Conservation (phyloP, 2,113 vertebrate species). For the Acrocephalus arundinaceus region DNA sequence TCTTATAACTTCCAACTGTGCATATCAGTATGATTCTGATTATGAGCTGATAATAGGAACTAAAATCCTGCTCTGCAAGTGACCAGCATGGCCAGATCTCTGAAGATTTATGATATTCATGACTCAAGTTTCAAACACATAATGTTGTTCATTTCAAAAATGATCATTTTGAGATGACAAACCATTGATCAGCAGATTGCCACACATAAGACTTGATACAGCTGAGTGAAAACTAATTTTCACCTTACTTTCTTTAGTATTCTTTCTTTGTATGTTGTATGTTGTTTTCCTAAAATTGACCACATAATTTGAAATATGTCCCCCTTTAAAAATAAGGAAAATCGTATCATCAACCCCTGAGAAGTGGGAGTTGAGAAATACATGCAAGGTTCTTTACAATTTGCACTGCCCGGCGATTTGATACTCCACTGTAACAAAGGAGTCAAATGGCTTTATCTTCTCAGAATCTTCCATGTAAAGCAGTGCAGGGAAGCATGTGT, state of each 20-base stretch:
- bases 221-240: background rate
- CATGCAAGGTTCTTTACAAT: background rate
- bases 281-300: background rate
- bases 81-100: background rate
- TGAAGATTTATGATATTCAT: background rate
- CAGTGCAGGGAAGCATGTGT: background rate
- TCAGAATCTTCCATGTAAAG: background rate
- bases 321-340: background rate
- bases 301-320: background rate
- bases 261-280: background rate
- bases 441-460: background rate
- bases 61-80: background rate
- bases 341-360: background rate
- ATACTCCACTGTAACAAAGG: background rate
- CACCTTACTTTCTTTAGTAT: background rate
- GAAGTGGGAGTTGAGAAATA: background rate
- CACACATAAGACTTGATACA: background rate
- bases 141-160: background rate
- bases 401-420: background rate
- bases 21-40: background rate
- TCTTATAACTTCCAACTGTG: background rate
- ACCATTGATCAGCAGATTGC: background rate
- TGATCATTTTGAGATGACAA: background rate
- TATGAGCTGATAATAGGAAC: background rate
- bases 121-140: background rate